A percentile compares a stretch with the other conserved stretches of the same genome.
phyloP scores from a whole-genome alignment of 2,113 vertebrate genomes.

The Caretta caretta region DNA sequence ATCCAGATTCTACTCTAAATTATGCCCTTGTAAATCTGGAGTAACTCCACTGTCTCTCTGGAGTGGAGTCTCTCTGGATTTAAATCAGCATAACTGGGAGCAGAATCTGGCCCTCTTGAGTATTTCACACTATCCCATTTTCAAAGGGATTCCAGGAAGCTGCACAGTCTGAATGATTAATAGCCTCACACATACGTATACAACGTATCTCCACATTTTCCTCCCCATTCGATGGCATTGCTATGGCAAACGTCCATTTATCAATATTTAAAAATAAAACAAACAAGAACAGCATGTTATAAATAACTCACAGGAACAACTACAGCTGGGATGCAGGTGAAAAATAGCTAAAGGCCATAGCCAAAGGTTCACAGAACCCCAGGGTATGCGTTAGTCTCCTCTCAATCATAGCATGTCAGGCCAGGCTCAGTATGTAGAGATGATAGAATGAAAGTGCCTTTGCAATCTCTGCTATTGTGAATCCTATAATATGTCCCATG shows the following conservation, averaged over 20 bases:
- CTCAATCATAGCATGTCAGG: rapidly evolving
- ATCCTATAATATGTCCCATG: neutral
- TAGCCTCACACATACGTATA: rapidly evolving
- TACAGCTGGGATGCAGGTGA: rapidly evolving
- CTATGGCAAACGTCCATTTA: constrained; percentile 29
- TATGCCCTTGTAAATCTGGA: neutral
- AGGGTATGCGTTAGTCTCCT: rapidly evolving
- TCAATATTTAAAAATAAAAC: constrained; percentile 60
- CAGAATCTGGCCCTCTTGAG: rapidly evolving
- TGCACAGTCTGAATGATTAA: rapidly evolving
- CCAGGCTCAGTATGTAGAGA: rapidly evolving
- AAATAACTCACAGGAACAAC: neutral
- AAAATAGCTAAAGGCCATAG: neutral
- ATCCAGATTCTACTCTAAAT: neutral
- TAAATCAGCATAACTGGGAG: too few relatives aligned
- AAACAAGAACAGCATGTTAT: neutral
- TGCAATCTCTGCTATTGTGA: neutral
- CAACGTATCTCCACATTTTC: neutral
- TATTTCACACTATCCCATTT: rapidly evolving
- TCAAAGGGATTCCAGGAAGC: neutral
- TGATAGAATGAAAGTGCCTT: neutral
- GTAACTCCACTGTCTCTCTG: neutral
- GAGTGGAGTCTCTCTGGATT: rapidly evolving
- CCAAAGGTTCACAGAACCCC: rapidly evolving
- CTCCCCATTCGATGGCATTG: neutral